phyloP scores from a whole-genome alignment of 2,113 vertebrate genomes.

The Agapornis roseicollis region DNA sequence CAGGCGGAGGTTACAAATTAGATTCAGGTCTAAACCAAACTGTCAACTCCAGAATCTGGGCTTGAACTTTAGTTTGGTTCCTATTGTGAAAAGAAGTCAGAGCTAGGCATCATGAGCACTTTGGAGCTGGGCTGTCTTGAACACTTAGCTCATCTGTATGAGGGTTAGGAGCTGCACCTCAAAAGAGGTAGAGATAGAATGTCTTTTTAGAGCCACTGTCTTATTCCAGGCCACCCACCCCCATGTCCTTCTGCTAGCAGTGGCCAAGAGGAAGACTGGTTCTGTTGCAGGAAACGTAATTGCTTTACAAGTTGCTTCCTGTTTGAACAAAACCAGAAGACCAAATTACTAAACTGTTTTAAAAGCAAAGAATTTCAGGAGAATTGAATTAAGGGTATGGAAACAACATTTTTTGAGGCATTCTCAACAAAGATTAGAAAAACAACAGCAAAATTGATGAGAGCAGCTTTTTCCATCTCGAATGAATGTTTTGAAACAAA shows the following conservation, averaged over 20 bases:
- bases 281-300: neutral
- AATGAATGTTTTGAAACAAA: conserved; percentile 57
- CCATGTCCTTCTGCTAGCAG: neutral
- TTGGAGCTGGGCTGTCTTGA: neutral
- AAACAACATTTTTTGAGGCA: conserved; percentile 5
- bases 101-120: neutral
- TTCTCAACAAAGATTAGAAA: neutral
- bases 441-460: neutral
- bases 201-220: neutral
- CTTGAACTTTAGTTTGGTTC: neutral
- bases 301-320: conserved; percentile 25
- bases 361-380: neutral
- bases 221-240: neutral
- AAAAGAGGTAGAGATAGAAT: neutral
- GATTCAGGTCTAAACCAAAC: neutral
- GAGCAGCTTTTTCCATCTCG: conserved; percentile 29
- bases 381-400: conserved; percentile 28
- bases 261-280: neutral
- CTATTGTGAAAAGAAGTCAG: neutral
- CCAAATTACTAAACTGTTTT: conserved; percentile 7
- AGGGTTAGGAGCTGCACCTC: neutral
- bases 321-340: conserved; percentile 31
- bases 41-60: neutral
- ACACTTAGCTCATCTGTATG: neutral
- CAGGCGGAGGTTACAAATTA: neutral